Percentiles rank a stretch among this genome's conserved stretches.
These are phyloP conservation scores for Prunella fulvescens DNA, from an alignment of 2,113 vertebrate species.

Conservation along the genomic window DNA sequence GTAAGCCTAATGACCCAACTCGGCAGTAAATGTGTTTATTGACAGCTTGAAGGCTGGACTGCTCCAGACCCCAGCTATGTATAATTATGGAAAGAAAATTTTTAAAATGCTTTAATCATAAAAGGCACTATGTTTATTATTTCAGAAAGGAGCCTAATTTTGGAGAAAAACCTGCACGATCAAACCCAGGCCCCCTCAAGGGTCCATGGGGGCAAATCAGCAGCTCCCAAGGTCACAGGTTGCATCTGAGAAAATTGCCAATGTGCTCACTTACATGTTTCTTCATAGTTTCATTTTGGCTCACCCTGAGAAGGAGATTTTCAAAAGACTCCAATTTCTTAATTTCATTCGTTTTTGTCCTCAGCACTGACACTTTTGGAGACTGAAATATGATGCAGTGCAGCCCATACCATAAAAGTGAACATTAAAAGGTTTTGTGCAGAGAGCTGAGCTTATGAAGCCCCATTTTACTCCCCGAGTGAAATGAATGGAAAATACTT, in stretches of 20 bases:
- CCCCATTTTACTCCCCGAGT: background rate
- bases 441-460: background rate
- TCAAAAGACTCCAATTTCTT: conserved; percentile 7
- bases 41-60: background rate
- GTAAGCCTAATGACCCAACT: background rate
- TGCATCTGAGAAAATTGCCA: background rate
- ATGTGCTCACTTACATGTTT: background rate
- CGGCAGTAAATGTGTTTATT: background rate
- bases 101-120: background rate
- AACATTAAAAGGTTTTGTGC: background rate
- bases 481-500: conserved; percentile 20
- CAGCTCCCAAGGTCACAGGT: background rate
- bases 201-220: background rate
- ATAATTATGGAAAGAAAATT: background rate
- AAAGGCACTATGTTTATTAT: background rate
- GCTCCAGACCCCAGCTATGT: background rate
- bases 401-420: conserved; percentile 2
- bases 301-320: background rate
- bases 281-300: background rate
- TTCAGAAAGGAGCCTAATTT: background rate
- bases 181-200: background rate
- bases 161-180: background rate
- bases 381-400: background rate
- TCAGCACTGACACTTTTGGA: background rate
- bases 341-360: conserved; percentile 25